These are phyloP conservation scores for Drosophila peninsularis DNA, from an alignment of 2,888 invertebrate species.

Conservation along the genomic window DNA sequence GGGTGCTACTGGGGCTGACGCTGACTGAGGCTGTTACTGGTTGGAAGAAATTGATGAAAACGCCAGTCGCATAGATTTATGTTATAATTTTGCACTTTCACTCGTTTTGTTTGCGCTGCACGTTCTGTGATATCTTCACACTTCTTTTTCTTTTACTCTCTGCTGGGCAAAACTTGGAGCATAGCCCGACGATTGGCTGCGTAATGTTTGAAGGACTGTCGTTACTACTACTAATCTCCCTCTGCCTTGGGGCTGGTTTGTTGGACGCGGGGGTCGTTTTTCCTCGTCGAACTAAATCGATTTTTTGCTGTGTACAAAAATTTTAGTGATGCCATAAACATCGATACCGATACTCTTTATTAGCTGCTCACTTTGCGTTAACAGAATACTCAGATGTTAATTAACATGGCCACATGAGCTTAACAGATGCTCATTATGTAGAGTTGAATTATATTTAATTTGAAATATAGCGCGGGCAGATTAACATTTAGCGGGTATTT, in stretches of 20 bases:
- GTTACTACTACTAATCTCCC: conserved; percentile 77
- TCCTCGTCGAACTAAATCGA: conserved; percentile 64
- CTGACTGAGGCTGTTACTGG: conserved; percentile 38
- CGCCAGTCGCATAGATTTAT: conserved; percentile 48
- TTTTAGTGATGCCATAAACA: conserved; percentile 49
- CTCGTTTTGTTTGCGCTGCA: conserved; percentile 66
- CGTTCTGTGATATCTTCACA: conserved; percentile 56
- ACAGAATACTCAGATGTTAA: conserved; percentile 15
- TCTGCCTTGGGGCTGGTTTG: conserved; percentile 62
- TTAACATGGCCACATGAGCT: conserved; percentile 14
- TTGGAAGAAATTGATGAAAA: conserved; percentile 62
- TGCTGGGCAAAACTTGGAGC: conserved; percentile 58
- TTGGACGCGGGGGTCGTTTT: conserved; percentile 72
- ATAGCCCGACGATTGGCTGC: conserved; percentile 56
- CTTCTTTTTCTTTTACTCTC: conserved; percentile 33
- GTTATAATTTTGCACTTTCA: conserved; percentile 68
- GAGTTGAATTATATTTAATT: conserved; percentile 2
- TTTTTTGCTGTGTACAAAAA: conserved; percentile 73
- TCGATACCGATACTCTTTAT: conserved; percentile 24
- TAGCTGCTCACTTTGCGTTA: conserved; percentile 27
- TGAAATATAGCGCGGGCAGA: background rate
- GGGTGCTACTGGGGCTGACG: conserved; percentile 39
- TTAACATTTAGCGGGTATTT: no score
- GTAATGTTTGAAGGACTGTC: conserved; percentile 76
- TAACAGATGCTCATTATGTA: background rate